phyloP scores from a whole-genome alignment of 2,888 invertebrate genomes.

The Macrosoma leucophasiata region DNA sequence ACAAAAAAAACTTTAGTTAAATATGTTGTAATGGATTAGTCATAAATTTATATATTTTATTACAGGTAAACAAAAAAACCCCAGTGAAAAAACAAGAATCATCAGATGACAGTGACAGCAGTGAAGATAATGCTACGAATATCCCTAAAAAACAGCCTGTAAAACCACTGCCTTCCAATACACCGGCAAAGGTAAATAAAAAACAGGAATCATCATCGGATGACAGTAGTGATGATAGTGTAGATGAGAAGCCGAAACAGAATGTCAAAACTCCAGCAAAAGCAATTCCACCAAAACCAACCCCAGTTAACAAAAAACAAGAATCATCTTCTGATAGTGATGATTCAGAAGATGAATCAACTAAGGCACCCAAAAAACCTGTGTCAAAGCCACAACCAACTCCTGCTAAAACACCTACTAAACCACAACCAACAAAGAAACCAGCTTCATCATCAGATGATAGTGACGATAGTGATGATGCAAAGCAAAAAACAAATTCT shows the following conservation, averaged over 20 bases:
- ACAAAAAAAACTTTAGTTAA: not conserved
- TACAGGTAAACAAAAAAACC: slow-evolving; percentile 33
- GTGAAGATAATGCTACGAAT: slow-evolving; percentile 44
- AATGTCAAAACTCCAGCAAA: slow-evolving; percentile 8
- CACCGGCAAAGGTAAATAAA: slow-evolving; percentile 34
- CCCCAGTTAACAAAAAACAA: slow-evolving; percentile 28
- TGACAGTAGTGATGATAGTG: slow-evolving; percentile 37
- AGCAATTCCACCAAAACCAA: slow-evolving; percentile 22
- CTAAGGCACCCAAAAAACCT: slow-evolving; percentile 13
- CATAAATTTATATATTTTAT: slow-evolving; percentile 16
- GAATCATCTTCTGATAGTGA: slow-evolving; percentile 31
- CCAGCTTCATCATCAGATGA: slow-evolving; percentile 34
- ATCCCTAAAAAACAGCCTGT: slow-evolving; percentile 34
- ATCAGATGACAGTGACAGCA: slow-evolving; percentile 45
- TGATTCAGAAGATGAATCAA: slow-evolving; percentile 21
- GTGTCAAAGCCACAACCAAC: too few species aligned
- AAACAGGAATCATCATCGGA: slow-evolving; percentile 44
- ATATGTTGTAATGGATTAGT: slow-evolving; percentile 1
- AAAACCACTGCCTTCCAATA: slow-evolving; percentile 32
- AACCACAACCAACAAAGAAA: too few species aligned
- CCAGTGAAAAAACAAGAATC: slow-evolving; percentile 48
- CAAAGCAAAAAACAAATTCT: slow-evolving; percentile 6
- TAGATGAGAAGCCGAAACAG: slow-evolving; percentile 39
- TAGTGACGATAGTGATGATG: slow-evolving; percentile 23
- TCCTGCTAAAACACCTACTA: too few species aligned